Base-by-base conservation (phyloP, 2,797 vertebrate genomes). In the Enteromius trimaculatus region DNA sequence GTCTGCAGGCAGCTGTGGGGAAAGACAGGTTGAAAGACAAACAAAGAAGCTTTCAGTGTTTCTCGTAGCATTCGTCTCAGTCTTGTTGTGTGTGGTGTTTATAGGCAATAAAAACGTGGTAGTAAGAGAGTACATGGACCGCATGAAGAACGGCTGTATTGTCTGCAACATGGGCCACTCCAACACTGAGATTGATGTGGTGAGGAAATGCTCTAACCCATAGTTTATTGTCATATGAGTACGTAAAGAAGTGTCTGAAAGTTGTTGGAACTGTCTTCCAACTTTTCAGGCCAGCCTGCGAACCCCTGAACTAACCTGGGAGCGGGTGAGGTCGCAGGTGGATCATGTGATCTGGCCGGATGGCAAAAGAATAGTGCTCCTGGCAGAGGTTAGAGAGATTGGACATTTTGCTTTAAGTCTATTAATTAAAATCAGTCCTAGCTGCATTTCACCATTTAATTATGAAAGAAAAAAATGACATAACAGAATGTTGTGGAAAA, bases 91-190 rank as follows among this genome's bases (percentile, higher is more conserved):
- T 79, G 21, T 81, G 19, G 2, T 37, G 65, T 65, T 79, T 14
- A 58, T 90, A 99, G 98, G 98, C 71, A 99, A 99, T 89, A 99
- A 99, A 94, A 99, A 99, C 10, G 98, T 99, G 87, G 98, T 99
- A 90, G 95, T 96, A 87, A 93, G 97, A 90, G 98, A 99, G 31
- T 96, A 98, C 77, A 93, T 99, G 71, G 98, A 99, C 87, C 94
- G 98, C 53, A 98, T 99, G 98, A 99, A 98, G 94, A 99, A 98
- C 82, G 95, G 98, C 89, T 98, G 97, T 91, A 99, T 99, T 0
- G 97, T 99, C 70, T 99, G 98, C 92, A 99, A 99, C 93, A 99
- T 99, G 98, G 98, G 98, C 0, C 98, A 99, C 95, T 99, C 98
- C 91, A 99, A 99, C 94, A 99, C 98, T 0, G 98, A 99, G 92